phyloP scores from a whole-genome alignment of 2,888 invertebrate species.

The Tenodera sinensis region DNA sequence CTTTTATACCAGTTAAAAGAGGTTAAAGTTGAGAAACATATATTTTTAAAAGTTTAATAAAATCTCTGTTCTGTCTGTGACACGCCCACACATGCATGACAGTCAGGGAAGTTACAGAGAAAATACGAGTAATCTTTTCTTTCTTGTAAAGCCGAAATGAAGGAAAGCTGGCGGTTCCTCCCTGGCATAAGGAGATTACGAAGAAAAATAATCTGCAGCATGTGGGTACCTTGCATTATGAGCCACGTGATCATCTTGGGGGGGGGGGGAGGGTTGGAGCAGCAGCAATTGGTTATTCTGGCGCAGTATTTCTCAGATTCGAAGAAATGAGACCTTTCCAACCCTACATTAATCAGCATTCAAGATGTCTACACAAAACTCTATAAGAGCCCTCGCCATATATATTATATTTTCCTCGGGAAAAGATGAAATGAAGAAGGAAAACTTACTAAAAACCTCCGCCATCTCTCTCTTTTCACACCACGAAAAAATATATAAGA shows the following conservation, averaged over 20 bases:
- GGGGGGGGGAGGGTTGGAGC: no score
- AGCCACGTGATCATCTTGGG: no score
- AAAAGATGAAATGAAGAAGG: conserved; percentile 26
- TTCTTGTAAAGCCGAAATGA: background rate
- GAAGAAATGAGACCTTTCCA: background rate
- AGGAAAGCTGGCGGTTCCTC: background rate
- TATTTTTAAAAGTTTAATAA: no score
- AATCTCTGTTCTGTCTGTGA: no score
- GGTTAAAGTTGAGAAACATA: no score
- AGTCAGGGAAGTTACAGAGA: background rate
- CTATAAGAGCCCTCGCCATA: conserved; percentile 11
- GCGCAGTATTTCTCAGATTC: background rate
- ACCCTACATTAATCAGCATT: conserved; percentile 15
- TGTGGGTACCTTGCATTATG: background rate
- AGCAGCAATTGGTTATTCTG: conserved; percentile 1
- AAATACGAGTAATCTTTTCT: background rate
- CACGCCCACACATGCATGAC: no score
- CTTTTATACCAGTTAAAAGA: no score
- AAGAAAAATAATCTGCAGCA: background rate
- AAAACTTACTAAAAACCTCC: conserved; percentile 23
- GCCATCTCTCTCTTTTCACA: background rate
- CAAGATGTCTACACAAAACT: conserved; percentile 17
- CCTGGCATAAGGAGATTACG: background rate
- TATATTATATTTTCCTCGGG: conserved; percentile 19
- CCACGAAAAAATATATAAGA: background rate